Percentiles rank a stretch among this genome's conserved stretches.
Conservation (phyloP, 2,797 vertebrate genomes). For the Helostoma temminkii region DNA sequence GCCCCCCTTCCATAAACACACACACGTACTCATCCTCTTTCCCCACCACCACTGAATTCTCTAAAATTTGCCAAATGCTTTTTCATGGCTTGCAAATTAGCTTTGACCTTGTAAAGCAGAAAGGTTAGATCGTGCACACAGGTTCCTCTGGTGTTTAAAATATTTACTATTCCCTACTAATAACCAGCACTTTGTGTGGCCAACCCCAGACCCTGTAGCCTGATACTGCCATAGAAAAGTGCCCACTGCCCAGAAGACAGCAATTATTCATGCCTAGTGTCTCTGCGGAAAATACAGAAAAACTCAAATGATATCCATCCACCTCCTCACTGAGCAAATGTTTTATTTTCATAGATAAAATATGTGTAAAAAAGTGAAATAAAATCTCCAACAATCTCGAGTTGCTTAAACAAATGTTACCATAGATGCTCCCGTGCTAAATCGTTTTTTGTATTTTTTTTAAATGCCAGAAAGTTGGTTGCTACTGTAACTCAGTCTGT, state of each 20-base stretch:
- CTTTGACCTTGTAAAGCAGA: constrained; percentile 81
- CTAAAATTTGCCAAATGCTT: constrained; percentile 79
- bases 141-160: constrained; percentile 79
- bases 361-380: constrained; percentile 48
- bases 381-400: constrained; percentile 34
- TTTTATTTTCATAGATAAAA: constrained; percentile 42
- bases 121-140: constrained; percentile 78
- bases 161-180: constrained; percentile 83
- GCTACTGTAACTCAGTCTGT: constrained; percentile 8
- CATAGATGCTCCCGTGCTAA: background rate
- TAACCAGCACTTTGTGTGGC: constrained; percentile 75
- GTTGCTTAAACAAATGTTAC: constrained; percentile 43
- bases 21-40: constrained; percentile 7
- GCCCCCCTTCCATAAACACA: constrained; percentile 15
- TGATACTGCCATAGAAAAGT: constrained; percentile 59
- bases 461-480: constrained; percentile 7
- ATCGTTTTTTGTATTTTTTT: constrained; percentile 28
- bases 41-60: constrained; percentile 40
- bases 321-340: constrained; percentile 41
- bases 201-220: constrained; percentile 60
- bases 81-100: constrained; percentile 83
- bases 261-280: constrained; percentile 82
- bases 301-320: constrained; percentile 59
- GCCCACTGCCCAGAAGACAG: constrained; percentile 68
- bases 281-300: constrained; percentile 67